Evolutionary conservation across 2,113 vertebrate genomes (phyloP).

Genomic region (Noctilio leporinus): DNA sequence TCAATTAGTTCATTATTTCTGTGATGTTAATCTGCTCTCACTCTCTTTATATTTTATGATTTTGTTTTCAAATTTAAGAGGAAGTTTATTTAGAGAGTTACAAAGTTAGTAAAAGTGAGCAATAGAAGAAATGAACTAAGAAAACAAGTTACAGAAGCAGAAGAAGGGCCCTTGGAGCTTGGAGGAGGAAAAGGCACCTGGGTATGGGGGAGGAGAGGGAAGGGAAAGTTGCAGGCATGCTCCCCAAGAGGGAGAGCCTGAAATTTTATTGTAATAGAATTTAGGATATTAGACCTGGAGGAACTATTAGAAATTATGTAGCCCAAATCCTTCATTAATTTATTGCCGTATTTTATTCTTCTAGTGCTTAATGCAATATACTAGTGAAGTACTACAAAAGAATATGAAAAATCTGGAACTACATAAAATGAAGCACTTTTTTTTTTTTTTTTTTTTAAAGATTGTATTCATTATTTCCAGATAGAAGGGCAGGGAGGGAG

Average conservation of each 20-base stretch:
- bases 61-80: background rate
- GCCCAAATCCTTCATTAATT: background rate
- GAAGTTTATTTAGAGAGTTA: too few relatives aligned
- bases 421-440: background rate
- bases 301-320: constrained; percentile 20
- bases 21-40: background rate
- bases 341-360: constrained; percentile 26
- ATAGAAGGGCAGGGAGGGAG: too few relatives aligned
- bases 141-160: too few relatives aligned
- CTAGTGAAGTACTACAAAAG: background rate
- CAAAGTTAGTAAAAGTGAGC: too few relatives aligned
- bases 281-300: constrained; percentile 21
- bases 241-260: too few relatives aligned
- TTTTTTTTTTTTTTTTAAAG: too few relatives aligned
- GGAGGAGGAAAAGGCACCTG: too few relatives aligned
- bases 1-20: background rate
- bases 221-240: too few relatives aligned
- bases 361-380: background rate
- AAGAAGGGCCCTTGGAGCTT: too few relatives aligned
- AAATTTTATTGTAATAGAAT: constrained; percentile 9
- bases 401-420: background rate
- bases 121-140: too few relatives aligned
- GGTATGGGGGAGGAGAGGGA: too few relatives aligned
- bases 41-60: background rate
- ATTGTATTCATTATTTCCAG: too few relatives aligned